A percentile compares a stretch with the other conserved stretches of the same genome.
Conservation (phyloP, 2,888 invertebrate species). For the Synanthedon tipuliformis region DNA sequence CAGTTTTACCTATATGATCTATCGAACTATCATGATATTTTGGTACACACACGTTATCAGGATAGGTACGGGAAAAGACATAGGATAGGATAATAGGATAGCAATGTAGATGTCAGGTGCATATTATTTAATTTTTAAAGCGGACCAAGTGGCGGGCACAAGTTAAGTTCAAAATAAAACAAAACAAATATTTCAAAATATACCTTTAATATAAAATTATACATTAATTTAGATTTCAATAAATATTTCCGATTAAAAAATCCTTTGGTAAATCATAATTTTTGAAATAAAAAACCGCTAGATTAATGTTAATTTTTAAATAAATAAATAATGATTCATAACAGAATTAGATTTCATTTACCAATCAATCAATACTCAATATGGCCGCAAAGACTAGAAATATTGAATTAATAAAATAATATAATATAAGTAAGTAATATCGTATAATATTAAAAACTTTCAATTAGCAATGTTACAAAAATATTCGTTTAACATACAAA, state of each 20-base stretch:
- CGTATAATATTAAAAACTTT: constrained; percentile 23
- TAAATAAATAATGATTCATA: neutral
- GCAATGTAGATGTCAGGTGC: no score
- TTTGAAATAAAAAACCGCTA: constrained; percentile 25
- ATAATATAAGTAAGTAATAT: no score
- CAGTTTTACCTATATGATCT: no score
- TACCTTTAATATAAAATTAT: constrained; percentile 60
- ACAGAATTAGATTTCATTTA: neutral
- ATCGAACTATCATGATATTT: no score
- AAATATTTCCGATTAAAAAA: constrained; percentile 21
- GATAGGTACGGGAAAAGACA: no score
- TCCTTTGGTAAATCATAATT: constrained; percentile 40
- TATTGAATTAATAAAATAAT: constrained; percentile 19
- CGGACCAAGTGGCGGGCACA: no score
- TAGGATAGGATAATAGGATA: no score
- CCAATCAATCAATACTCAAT: neutral
- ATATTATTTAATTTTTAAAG: no score
- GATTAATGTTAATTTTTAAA: neutral
- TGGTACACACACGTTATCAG: no score
- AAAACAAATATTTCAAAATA: constrained; percentile 39
- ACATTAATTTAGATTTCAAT: constrained; percentile 40
- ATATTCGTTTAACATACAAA: constrained; percentile 28
- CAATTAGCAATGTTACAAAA: constrained; percentile 28
- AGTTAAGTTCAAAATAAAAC: neutral
- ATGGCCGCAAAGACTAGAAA: constrained; percentile 16